A percentile compares a stretch with the other conserved stretches of the same genome.
Evolutionary conservation across 2,797 vertebrate genomes (phyloP).

Genomic region (Takifugu rubripes): DNA sequence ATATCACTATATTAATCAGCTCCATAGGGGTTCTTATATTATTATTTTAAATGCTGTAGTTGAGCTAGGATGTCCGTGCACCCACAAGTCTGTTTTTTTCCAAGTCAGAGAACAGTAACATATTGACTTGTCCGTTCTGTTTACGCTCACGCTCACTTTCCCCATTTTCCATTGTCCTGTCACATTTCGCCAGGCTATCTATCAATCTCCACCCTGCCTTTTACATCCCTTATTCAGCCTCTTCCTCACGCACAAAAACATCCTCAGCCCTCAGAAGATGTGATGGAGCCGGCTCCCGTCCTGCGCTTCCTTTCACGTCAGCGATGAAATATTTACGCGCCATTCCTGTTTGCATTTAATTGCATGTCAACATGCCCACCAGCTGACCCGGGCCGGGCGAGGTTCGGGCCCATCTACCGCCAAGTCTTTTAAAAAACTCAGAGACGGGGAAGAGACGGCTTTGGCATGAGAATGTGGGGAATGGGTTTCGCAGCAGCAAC

Average conservation of each 20-base stretch:
- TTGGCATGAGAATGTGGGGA: constrained; percentile 32
- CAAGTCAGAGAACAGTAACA: constrained; percentile 32
- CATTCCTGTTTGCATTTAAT: constrained; percentile 66
- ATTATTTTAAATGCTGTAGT: constrained; percentile 30
- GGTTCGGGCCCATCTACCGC: constrained; percentile 21
- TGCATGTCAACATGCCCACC: constrained; percentile 55
- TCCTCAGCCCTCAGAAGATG: constrained; percentile 25
- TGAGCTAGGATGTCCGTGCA: constrained; percentile 25
- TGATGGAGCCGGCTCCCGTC: constrained; percentile 30
- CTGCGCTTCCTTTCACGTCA: constrained; percentile 28
- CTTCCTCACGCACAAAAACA: constrained; percentile 25
- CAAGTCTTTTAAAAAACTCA: constrained; percentile 33
- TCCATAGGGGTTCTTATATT: constrained; percentile 16
- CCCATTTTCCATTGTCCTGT: constrained; percentile 43
- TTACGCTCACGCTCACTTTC: constrained; percentile 24
- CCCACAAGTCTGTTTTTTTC: constrained; percentile 20
- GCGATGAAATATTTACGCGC: constrained; percentile 68
- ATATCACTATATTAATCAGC: constrained; percentile 15
- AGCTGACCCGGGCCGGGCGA: constrained; percentile 14
- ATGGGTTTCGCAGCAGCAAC: constrained; percentile 45
- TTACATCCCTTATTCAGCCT: constrained; percentile 14
- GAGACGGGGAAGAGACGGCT: constrained; percentile 36
- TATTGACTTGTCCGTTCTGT: constrained; percentile 44
- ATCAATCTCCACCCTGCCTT: constrained; percentile 20
- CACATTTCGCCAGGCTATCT: constrained; percentile 37